Percentiles rank a stretch among this genome's conserved stretches.
Evolutionary conservation across 2,888 invertebrate species (phyloP).

Genomic region (Timema cristinae): DNA sequence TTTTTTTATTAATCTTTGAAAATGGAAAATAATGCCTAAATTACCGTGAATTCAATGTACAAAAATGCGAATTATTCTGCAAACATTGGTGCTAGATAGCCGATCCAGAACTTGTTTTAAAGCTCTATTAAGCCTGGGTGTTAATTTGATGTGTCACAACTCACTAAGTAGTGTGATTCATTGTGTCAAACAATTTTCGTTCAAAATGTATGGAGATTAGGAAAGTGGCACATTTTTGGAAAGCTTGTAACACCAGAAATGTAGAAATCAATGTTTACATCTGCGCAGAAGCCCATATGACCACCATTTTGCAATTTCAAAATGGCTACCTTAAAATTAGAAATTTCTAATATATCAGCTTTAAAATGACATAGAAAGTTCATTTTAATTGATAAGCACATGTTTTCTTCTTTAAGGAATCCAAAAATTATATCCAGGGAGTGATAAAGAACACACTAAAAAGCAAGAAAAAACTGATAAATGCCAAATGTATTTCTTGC

Average conservation of each 20-base stretch:
- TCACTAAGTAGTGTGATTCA: background rate
- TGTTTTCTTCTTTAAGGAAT: background rate
- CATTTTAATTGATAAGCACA: background rate
- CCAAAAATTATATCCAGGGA: background rate
- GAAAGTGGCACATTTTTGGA: conserved; percentile 8
- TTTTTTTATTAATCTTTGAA: background rate
- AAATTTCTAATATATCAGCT: background rate
- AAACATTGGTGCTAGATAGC: background rate
- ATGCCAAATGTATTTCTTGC: too few relatives aligned
- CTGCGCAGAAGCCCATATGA: background rate
- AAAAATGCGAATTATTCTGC: background rate
- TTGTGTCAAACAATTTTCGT: background rate
- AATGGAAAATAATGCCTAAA: background rate
- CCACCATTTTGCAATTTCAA: conserved; percentile 1
- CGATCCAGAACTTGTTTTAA: background rate
- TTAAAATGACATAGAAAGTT: background rate
- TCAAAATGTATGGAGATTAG: background rate
- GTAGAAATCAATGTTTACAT: conserved; percentile 6
- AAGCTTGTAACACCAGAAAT: conserved; percentile 10
- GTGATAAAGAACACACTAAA: background rate
- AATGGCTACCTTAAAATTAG: background rate
- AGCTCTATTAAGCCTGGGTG: conserved; percentile 1
- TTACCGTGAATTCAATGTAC: background rate
- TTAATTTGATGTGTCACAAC: background rate
- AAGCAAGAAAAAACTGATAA: too few relatives aligned